phyloP scores from a whole-genome alignment of 2,888 invertebrate genomes.

The Reticulitermes lucifugus region DNA sequence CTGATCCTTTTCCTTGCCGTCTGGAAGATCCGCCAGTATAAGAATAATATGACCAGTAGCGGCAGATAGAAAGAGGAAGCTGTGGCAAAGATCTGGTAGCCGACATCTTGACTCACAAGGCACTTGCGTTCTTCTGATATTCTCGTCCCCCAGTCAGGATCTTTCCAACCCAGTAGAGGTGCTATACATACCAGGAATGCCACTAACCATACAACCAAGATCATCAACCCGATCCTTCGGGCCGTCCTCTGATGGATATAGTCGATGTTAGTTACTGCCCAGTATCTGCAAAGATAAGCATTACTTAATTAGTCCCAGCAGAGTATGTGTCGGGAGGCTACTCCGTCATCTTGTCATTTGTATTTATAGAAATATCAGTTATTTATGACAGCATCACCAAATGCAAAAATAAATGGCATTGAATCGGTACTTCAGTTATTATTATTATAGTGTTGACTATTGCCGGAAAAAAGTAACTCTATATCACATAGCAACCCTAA shows the following conservation, averaged over 20 bases:
- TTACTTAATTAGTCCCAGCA: no score
- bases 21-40: constrained; percentile 92
- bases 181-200: constrained; percentile 88
- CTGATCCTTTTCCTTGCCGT: constrained; percentile 89
- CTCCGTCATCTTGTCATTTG: no score
- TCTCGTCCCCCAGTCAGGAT: constrained; percentile 70
- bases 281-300: constrained; percentile 71
- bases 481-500: no score
- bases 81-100: constrained; percentile 86
- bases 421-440: no score
- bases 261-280: constrained; percentile 92
- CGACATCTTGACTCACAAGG: constrained; percentile 67
- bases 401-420: no score
- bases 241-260: constrained; percentile 88
- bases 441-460: no score
- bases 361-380: no score
- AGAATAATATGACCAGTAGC: constrained; percentile 84
- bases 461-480: no score
- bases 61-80: constrained; percentile 93
- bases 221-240: constrained; percentile 82
- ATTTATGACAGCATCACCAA: no score
- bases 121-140: constrained; percentile 69
- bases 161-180: constrained; percentile 88
- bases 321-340: no score
- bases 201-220: constrained; percentile 85